Evolutionary conservation across 2,888 invertebrate genomes (phyloP), one percentile per base, ranked within the genome.

Genomic region (Drosophila koepferae): DNA sequence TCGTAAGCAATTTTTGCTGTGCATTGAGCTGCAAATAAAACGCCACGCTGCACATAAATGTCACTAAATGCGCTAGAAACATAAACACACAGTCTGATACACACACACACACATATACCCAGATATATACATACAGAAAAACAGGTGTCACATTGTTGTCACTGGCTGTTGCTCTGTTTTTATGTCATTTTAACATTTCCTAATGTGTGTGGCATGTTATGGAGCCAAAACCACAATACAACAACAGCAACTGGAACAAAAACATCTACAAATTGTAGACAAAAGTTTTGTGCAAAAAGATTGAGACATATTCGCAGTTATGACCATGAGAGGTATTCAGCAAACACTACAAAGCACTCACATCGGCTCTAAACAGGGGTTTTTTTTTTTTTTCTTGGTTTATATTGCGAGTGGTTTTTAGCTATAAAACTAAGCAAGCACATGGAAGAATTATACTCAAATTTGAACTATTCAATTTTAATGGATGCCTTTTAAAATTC

Each of bases 11-110:
- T 81, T 89, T 85, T 81, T 62, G 72, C 82, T 87, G 89, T 77
- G 89, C 89, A 89, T 85, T 81, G 82, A 87, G 87, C 87, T 87
- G 85, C 80, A 87, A 89, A 84, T 89, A 85, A 85, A 89, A 81
- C 72, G 85, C 77, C 85, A 77, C 71, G 74, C 69, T 85, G 87
- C 89, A 87, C 89, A 85, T 89, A 84, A 84, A 84, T 86, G 89
- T 84, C 86, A 83, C 84, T 86, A 82, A 83, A 83, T 84, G 87
- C 51, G 83, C 83, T 49, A 48, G 72, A 61, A 69, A 72, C 72
- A 82, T 80, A 82, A 74, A 76, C 77, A 86, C 72, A 86, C 64
- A 56, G 63, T 56, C 55, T 53, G 20, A 59, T 20, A 64, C 54
- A 59, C 48, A 49, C 46, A 59, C 44, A 53, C 60, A 74, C 51